Base-by-base conservation (phyloP, 2,797 vertebrate species). In the Oceanodroma leucorhoa region DNA sequence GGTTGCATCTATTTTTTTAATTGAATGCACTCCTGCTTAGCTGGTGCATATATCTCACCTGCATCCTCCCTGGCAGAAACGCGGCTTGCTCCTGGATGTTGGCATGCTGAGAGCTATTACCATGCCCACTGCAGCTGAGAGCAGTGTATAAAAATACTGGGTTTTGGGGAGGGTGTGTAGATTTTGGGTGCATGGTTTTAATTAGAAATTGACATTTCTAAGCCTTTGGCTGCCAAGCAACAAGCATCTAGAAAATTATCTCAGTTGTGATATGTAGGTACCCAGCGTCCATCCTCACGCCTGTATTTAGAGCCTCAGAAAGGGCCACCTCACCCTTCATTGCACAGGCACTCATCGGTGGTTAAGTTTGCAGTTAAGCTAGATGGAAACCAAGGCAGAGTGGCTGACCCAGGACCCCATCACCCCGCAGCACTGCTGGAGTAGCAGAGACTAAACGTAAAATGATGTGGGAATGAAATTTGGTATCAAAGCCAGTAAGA, bases 121-220 rank as follows among this genome's bases (percentile, higher is more conserved):
- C 20, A 0, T 77, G 71, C 67, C 69, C 87, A 38, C 60, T 38
- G 5, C 53, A 71, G 79, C 57, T 64, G 64, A 80, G 70, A 93
- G 38, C 57, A 70, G 84, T 34, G 45, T n/a, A 54, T 81, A 76
- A 72, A 94, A 91, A 89, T 71, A 76, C 71, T 36, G 36, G 61
- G 23, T 30, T 87, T 89, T 73, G 41, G 71, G 73, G 71, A 94
- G 87, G 60, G 13, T 76, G 79, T 83, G 88, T 67, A 65, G 84
- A 83, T 94, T 96, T 94, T 81, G 89, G 95, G 87, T 87, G 87
- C 79, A 51, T 36, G 89, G 95, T 92, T 96, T 96, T 96, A 97
- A 94, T 95, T 95, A 95, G 93, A 94, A 91, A 95, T 93, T 97
- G 96, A 97, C 94, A 97, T 97, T 96, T 95, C 78, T 96, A 86